Base-by-base conservation (phyloP, 2,888 invertebrate genomes). In the Zhuqinia jingwanae region DNA sequence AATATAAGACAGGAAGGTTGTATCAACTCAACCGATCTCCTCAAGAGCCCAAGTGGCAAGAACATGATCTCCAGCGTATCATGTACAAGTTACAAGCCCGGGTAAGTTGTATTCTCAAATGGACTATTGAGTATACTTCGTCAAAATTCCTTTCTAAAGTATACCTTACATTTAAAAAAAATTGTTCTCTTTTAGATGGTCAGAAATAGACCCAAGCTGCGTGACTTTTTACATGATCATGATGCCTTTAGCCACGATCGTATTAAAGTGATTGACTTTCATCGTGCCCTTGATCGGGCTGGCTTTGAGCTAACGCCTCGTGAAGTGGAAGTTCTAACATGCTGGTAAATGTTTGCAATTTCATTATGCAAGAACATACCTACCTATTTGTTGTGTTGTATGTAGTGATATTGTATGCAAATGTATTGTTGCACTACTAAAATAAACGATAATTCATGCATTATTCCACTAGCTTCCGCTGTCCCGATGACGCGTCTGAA, bases 301-400 rank as follows among this genome's bases (percentile, higher is more conserved):
- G 94, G 95, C 63, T 94, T 96, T 58, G 93, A 95, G 83, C 93
- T 96, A 70, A 94, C 94, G 1, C 94, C 94, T 15, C 92, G 94
- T 5, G 96, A 96, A 93, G 93, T 95, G 91, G 94, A 95, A 89
- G 95, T 95, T 0, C 92, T 96, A 56, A 95, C 95, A 93, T 94
- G 96, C 91, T 95, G 95, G 95, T 96, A 92, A 6, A 45, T 3
- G 47, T 42, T 27, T 22, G 8, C 22, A 50, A 47, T n/a, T n/a
- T n/a, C n/a, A 25, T 3, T 36, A 8, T 3, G 36, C 36, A 36
- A n/a, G n/a, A n/a, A n/a, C n/a, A n/a, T n/a, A 13, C 50, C n/a
- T 11, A 13, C 2, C n/a, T 15, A n/a, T 13, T 11, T 15, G 42
- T 36, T 36, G 8, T 8, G 3, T 6, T 36, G 8, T 6, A 36